Evolutionary conservation across 2,888 invertebrate species (phyloP), one percentile per base, ranked within the genome.

Genomic region (Yponomeuta malinellus): DNA sequence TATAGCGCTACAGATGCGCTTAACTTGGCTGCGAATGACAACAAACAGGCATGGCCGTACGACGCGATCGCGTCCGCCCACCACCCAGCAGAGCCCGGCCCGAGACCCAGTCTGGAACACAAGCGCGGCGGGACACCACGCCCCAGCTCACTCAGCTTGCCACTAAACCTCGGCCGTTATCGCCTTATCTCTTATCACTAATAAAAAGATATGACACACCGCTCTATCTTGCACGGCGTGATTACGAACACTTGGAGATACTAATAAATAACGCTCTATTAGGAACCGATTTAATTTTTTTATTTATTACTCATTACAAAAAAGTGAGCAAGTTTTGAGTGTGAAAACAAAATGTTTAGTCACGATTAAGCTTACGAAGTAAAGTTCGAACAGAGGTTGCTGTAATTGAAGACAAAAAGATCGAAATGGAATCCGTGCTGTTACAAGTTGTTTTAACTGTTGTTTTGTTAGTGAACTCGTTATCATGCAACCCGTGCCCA

Each of bases 201-300:
- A 59, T 15, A 59, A 59, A 59, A 85, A 59, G 52, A 59, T 76
- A 87, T 89, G 88, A 89, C 85, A 89, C 88, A 88, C 83, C 83
- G 79, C 83, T 84, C 87, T 87, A 87, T 87, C 85, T 86, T 85
- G 86, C 81, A 77, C 12, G 52, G 15, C 83, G 83, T 81, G 75
- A 76, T 78, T 88, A 90, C 89, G 52, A 89, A 80, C 80, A 80
- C 81, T 80, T 76, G 77, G 79, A 81, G 86, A 86, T 87, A 59
- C 52, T 59, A 59, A 12, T 59, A 59, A 59, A 59, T 77, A 75
- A 74, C 75, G 69, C 73, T 75, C 71, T 75, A 74, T 74, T 74
- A 77, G 75, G 71, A 76, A 76, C 74, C 77, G 78, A 79, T 78
- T 82, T 82, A 74, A 74, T 74, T 74, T 75, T 59, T 2, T 76